These are phyloP conservation scores for Scotopteryx bipunctaria DNA, from an alignment of 2,888 invertebrate genomes.

Conservation along the genomic window DNA sequence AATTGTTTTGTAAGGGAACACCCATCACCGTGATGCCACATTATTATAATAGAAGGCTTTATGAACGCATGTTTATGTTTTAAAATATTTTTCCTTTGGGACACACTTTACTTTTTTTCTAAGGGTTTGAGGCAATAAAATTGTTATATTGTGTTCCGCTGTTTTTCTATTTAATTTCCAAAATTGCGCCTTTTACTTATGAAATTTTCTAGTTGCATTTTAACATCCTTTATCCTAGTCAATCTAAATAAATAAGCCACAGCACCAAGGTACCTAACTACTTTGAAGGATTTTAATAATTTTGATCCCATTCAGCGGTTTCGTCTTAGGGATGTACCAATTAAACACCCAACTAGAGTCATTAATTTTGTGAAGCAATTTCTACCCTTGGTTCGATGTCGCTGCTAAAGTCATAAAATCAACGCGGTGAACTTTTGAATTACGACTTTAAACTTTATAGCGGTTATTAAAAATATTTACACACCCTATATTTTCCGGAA, in stretches of 20 bases:
- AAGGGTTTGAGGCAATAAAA: background rate
- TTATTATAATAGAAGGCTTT: conserved; percentile 35
- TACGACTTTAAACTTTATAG: conserved; percentile 32
- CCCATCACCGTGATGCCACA: conserved; percentile 35
- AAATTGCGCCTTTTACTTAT: no score
- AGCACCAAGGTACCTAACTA: no score
- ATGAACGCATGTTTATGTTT: conserved; percentile 20
- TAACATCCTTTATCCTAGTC: no score
- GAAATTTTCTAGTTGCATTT: no score
- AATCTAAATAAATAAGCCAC: background rate
- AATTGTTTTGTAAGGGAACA: conserved; percentile 41
- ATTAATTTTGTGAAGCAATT: conserved; percentile 42
- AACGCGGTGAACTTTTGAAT: conserved; percentile 41
- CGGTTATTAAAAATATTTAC: conserved; percentile 25
- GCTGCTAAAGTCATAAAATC: conserved; percentile 44
- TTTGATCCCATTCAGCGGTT: conserved; percentile 34
- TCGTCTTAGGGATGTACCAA: conserved; percentile 53
- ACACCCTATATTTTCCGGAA: conserved; percentile 11
- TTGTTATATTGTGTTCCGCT: no score
- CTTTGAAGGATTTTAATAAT: background rate
- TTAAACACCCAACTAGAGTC: conserved; percentile 46
- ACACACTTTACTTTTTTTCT: background rate
- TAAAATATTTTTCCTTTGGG: conserved; percentile 6
- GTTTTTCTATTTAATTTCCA: no score
- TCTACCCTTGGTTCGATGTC: conserved; percentile 36